phyloP scores from a whole-genome alignment of 2,888 invertebrate species.

The Stenodera caucasica region DNA sequence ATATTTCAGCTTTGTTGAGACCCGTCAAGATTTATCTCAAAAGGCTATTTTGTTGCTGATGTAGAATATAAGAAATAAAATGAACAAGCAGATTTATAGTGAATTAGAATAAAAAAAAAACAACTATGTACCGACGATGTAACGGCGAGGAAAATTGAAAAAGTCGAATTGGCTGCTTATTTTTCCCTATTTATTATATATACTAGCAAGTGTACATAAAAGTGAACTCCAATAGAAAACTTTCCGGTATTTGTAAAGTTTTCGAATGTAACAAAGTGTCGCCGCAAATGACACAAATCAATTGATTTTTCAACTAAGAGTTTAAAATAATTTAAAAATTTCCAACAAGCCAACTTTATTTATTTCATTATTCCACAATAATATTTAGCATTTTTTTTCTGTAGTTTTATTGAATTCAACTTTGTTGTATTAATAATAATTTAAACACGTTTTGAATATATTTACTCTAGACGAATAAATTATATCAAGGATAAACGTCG shows the following conservation, averaged over 20 bases:
- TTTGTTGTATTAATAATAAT: not conserved
- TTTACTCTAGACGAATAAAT: not conserved
- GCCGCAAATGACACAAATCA: not conserved
- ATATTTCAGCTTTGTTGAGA: too few species aligned
- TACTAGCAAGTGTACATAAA: constrained; percentile 17
- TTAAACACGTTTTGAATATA: not conserved
- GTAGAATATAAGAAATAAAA: not conserved
- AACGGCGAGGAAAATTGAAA: constrained; percentile 14
- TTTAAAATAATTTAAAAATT: not conserved
- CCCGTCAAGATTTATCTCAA: not conserved
- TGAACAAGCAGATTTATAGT: not conserved
- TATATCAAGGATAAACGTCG: not conserved
- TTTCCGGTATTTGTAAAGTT: not conserved
- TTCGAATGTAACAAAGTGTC: not conserved
- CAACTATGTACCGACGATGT: not conserved
- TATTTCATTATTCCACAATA: not conserved
- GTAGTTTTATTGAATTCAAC: too few species aligned
- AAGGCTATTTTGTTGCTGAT: not conserved
- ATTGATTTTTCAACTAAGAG: not conserved
- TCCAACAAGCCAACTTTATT: not conserved
- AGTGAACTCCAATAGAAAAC: not conserved
- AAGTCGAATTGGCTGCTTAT: constrained; percentile 13
- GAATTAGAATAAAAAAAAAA: not conserved
- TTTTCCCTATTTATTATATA: constrained; percentile 11
- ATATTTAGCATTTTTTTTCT: too few species aligned